Base-by-base conservation (phyloP, 2,113 vertebrate genomes). In the Gallinago undulata region DNA sequence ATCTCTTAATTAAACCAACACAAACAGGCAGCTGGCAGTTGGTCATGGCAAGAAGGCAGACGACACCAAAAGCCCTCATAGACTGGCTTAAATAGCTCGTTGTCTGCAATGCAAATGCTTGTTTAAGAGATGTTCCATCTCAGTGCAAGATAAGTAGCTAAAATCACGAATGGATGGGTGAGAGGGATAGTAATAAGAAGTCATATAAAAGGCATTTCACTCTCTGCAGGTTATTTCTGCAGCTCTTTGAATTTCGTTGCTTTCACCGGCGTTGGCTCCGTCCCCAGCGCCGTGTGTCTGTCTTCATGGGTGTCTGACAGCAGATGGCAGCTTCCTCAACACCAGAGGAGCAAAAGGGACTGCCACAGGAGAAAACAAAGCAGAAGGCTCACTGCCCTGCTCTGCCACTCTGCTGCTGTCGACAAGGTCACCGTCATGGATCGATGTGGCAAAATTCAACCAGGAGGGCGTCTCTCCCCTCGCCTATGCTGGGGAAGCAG, bases 301-400 rank as follows among this genome's bases (percentile, higher is more conserved):
- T 53, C 53, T 63, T 37, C 79, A 7, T 16, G 87, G 87, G 66
- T 39, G 70, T 25, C 80, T 84, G 84, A 79, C 93, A 87, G 89
- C 89, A 96, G 94, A 95, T 91, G 94, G 95, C 91, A 95, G 56
- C 77, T 95, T 92, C 64, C 87, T 64, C 86, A 27, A 75, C 81
- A 94, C 5, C 60, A 74, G 76, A 62, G 74, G 47, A 48, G 28
- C 27, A n/a, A 57, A 59, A 68, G 43, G 55, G 56, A 47, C 59
- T 50, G n/a, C 68, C 70, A 2, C 22, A n/a, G n/a, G 6, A 56
- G 69, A 17, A 66, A 84, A 10, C n/a, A 66, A 51, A 67, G 63
- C 33, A 19, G 72, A 45, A 53, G 53, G 5, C 48, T 84, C 62
- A 1, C 11, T 24, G 31, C n/a, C 69, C 28, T 30, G 57, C 75